phyloP scores from a whole-genome alignment of 1,140 invertebrate species.

The Temnothorax longispinosus region DNA sequence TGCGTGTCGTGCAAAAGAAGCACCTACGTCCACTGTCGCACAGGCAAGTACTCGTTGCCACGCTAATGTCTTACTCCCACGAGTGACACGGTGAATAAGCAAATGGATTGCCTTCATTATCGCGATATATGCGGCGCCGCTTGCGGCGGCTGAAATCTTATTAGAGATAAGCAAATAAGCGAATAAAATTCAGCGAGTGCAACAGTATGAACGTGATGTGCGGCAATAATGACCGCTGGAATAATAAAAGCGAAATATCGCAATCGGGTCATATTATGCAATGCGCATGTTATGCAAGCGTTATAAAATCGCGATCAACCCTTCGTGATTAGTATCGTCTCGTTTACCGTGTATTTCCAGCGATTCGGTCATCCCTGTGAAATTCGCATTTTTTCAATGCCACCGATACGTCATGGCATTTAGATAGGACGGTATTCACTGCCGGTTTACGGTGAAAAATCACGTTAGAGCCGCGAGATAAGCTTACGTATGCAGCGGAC shows the following conservation, averaged over 20 bases:
- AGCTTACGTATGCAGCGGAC: conserved; percentile 14
- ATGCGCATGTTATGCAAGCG: background rate
- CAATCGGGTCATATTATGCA: conserved; percentile 20
- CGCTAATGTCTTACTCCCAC: conserved; percentile 72
- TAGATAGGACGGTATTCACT: conserved; percentile 7
- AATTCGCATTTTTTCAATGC: conserved; percentile 7
- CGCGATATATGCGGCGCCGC: conserved; percentile 67
- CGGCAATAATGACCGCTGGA: conserved; percentile 38
- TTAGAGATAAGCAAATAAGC: conserved; percentile 1
- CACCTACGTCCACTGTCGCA: conserved; percentile 64
- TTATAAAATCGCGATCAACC: background rate
- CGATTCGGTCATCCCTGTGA: conserved; percentile 14
- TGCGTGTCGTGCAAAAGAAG: conserved; percentile 59
- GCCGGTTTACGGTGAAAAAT: conserved; percentile 27
- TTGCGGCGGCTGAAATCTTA: conserved; percentile 58
- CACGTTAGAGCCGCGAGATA: conserved; percentile 47
- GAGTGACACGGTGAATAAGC: conserved; percentile 70
- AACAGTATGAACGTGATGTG: background rate
- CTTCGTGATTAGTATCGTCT: background rate
- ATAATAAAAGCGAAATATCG: conserved; percentile 35
- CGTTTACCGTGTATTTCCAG: conserved; percentile 14
- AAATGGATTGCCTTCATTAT: conserved; percentile 72
- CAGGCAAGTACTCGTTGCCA: background rate
- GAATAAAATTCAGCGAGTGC: background rate
- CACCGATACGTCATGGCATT: conserved; percentile 1